phyloP scores from a whole-genome alignment of 2,797 vertebrate species.

The Amblyraja radiata region DNA sequence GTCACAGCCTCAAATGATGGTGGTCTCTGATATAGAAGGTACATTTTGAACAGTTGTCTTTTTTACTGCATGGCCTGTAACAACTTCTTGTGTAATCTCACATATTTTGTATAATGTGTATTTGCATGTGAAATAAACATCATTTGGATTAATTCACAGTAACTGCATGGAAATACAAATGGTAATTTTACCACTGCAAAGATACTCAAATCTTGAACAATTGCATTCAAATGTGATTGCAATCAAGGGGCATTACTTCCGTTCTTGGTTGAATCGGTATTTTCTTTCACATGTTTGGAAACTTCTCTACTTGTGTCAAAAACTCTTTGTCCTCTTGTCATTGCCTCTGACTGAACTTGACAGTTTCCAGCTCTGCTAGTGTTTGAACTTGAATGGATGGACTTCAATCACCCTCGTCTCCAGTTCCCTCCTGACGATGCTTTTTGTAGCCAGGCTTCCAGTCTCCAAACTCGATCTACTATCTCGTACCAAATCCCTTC shows the following conservation, averaged over 20 bases:
- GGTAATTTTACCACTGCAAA: background rate
- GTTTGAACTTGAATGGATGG: background rate
- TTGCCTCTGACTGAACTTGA: background rate
- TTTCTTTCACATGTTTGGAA: background rate
- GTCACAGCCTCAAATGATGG: slow-evolving; percentile 94
- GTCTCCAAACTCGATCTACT: background rate
- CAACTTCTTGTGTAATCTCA: background rate
- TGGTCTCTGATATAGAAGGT: slow-evolving; percentile 95
- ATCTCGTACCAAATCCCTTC: background rate
- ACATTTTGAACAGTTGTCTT: slow-evolving; percentile 44
- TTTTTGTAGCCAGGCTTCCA: background rate
- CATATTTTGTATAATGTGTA: background rate
- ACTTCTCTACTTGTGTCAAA: background rate
- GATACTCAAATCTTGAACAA: background rate
- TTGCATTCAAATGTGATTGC: background rate
- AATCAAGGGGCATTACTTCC: background rate
- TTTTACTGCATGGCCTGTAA: background rate
- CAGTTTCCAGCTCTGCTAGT: background rate
- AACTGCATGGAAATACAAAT: background rate
- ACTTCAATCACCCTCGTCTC: background rate
- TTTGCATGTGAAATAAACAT: background rate
- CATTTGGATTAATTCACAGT: background rate
- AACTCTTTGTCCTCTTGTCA: background rate
- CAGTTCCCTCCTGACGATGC: background rate
- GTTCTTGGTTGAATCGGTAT: background rate